phyloP scores from a whole-genome alignment of 2,888 invertebrate species.

The Drosophila nigricruria region DNA sequence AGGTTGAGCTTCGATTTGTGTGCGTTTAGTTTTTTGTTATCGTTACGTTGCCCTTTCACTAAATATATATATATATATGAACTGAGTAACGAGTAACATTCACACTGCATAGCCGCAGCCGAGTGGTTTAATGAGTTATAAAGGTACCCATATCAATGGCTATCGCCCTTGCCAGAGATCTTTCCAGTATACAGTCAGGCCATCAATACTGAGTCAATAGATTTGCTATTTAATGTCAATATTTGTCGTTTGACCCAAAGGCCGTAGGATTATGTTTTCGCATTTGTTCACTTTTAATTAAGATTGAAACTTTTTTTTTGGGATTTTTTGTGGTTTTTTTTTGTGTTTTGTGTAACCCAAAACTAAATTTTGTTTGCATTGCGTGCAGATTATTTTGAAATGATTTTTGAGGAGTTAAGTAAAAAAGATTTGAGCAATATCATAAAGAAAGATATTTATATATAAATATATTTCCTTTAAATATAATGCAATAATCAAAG shows the following conservation, averaged over 20 bases:
- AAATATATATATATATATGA: conserved; percentile 17
- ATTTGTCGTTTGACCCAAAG: conserved; percentile 8
- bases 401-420: not conserved
- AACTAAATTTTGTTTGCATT: conserved; percentile 9
- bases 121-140: conserved; percentile 23
- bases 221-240: conserved; percentile 28
- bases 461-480: not conserved
- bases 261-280: conserved; percentile 13
- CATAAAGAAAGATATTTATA: no score
- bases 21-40: conserved; percentile 31
- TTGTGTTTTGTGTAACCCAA: not conserved
- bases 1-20: conserved; percentile 57
- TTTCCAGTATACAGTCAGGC: not conserved
- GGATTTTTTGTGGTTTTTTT: not conserved
- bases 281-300: conserved; percentile 29
- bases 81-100: conserved; percentile 26
- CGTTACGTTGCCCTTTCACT: conserved; percentile 18
- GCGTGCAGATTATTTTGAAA: conserved; percentile 1
- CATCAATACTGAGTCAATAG: conserved; percentile 16
- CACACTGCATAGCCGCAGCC: not conserved
- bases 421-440: not conserved
- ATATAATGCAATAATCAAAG: not conserved
- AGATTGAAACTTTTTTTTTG: conserved; percentile 5
- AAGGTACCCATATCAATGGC: conserved; percentile 45
- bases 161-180: conserved; percentile 10